These are phyloP conservation scores for Agriopis leucophaearia DNA, from an alignment of 2,888 invertebrate species.

Conservation along the genomic window DNA sequence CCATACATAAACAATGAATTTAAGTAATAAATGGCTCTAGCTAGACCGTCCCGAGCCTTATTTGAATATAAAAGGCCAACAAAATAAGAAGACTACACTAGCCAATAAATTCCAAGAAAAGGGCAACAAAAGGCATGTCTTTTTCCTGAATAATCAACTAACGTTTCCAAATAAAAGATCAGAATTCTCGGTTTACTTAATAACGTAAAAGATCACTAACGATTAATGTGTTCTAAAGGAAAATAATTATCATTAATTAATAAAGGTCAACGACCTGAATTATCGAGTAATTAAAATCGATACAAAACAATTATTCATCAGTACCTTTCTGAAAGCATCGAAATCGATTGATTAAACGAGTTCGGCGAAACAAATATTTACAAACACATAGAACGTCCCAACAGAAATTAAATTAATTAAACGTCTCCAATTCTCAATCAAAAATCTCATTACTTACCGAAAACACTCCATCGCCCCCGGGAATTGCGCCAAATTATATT, in stretches of 20 bases:
- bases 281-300: slow-evolving; percentile 28
- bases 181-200: background rate
- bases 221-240: background rate
- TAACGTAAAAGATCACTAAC: background rate
- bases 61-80: slow-evolving; percentile 40
- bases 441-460: slow-evolving; percentile 72
- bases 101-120: slow-evolving; percentile 36
- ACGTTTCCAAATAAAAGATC: background rate
- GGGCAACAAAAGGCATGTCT: slow-evolving; percentile 1
- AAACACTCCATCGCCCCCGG: slow-evolving; percentile 71
- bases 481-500: slow-evolving; percentile 60
- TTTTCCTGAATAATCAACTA: slow-evolving; percentile 8
- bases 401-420: slow-evolving; percentile 55
- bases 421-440: slow-evolving; percentile 58
- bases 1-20: slow-evolving; percentile 80
- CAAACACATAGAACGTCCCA: slow-evolving; percentile 44
- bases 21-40: slow-evolving; percentile 56
- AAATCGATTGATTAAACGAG: slow-evolving; percentile 40
- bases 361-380: slow-evolving; percentile 54
- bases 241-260: slow-evolving; percentile 9
- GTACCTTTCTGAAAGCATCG: slow-evolving; percentile 41
- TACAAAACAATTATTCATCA: slow-evolving; percentile 34
- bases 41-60: slow-evolving; percentile 42
- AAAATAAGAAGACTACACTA: slow-evolving; percentile 36
- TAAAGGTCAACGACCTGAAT: slow-evolving; percentile 33